Percentiles rank a stretch among this genome's conserved stretches.
Evolutionary conservation across 2,888 invertebrate genomes (phyloP).

Genomic region (Megaustenia siamemsis): DNA sequence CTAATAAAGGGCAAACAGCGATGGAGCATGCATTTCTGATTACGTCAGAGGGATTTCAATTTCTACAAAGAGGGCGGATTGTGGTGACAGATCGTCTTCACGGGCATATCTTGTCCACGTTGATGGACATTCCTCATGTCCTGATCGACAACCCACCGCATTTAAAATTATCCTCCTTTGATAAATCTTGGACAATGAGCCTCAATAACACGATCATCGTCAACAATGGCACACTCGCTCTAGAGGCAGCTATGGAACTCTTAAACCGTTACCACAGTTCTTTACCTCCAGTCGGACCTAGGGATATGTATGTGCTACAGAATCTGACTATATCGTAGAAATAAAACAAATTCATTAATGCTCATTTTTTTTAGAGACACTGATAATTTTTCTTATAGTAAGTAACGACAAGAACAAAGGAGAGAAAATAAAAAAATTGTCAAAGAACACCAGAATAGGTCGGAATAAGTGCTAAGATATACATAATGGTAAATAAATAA

Average conservation of each 20-base stretch:
- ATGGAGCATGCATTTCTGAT: constrained; percentile 54
- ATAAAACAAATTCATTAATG: no score
- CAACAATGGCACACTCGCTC: constrained; percentile 12
- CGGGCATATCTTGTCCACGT: constrained; percentile 54
- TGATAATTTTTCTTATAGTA: no score
- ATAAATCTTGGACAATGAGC: constrained; percentile 45
- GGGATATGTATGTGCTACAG: constrained; percentile 19
- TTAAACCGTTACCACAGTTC: neutral
- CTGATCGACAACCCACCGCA: constrained; percentile 26
- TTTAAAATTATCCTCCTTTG: constrained; percentile 46
- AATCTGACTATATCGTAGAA: no score
- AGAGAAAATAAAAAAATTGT: no score
- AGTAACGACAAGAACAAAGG: no score
- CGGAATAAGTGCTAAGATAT: no score
- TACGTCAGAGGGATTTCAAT: constrained; percentile 49
- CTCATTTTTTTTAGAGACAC: no score
- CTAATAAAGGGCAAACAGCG: constrained; percentile 36
- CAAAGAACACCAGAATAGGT: no score
- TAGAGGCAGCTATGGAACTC: constrained; percentile 12
- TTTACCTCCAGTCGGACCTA: neutral
- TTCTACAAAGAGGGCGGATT: neutral
- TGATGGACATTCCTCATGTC: constrained; percentile 31
- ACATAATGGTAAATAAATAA: no score
- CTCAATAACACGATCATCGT: constrained; percentile 28
- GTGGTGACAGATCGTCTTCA: constrained; percentile 17